Conservation (phyloP, 2,888 invertebrate species). For the Ormyrus nitidulus region DNA sequence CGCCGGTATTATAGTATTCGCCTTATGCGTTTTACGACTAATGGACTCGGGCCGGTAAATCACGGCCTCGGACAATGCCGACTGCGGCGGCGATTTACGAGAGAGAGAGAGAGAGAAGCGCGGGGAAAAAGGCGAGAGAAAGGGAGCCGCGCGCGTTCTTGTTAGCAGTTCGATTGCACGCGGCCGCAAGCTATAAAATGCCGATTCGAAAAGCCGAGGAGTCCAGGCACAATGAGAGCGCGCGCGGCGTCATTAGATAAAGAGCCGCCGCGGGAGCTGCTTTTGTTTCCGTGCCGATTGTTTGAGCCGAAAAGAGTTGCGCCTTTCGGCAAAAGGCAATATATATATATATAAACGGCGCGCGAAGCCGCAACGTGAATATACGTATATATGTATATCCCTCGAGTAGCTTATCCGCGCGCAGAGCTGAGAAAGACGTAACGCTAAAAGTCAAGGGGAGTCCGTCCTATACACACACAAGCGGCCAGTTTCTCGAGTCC, state of each 20-base stretch:
- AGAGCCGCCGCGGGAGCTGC: not conserved
- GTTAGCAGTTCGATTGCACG: constrained; percentile 23
- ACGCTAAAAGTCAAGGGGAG: constrained; percentile 47
- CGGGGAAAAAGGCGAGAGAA: constrained; percentile 1
- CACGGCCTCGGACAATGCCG: constrained; percentile 61
- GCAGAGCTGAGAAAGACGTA: constrained; percentile 49
- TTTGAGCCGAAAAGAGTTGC: not conserved
- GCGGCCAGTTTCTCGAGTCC: too few relatives aligned
- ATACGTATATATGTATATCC: not conserved
- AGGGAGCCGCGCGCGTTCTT: not conserved
- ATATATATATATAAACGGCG: too few relatives aligned
- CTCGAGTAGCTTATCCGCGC: not conserved
- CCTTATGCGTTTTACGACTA: constrained; percentile 67
- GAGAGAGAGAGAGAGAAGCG: constrained; percentile 40
- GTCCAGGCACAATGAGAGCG: constrained; percentile 8
- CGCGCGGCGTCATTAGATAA: not conserved
- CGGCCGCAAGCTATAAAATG: constrained; percentile 18
- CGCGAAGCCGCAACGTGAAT: too few relatives aligned
- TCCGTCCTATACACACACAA: not conserved
- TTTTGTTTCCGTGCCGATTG: constrained; percentile 5
- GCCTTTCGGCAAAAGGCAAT: too few relatives aligned
- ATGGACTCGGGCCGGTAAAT: constrained; percentile 69
- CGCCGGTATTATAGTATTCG: not conserved
- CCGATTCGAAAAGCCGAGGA: constrained; percentile 11
- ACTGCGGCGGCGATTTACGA: constrained; percentile 64